Conservation (phyloP, 2,888 invertebrate species). For the Reticulitermes lucifugus region DNA sequence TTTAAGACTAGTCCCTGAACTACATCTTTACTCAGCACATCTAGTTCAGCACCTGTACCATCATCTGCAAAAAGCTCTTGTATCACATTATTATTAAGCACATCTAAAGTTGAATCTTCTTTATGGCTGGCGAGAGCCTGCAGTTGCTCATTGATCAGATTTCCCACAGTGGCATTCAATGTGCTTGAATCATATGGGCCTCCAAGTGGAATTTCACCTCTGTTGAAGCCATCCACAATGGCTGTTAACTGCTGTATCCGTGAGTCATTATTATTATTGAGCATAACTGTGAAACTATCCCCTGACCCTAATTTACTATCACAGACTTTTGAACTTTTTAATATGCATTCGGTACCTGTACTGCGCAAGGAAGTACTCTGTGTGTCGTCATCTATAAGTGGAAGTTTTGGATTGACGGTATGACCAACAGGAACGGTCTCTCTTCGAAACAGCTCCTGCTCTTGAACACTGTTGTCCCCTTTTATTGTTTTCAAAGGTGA, state of each 20-base stretch:
- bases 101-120: background rate
- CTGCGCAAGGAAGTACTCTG: background rate
- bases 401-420: background rate
- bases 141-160: background rate
- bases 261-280: background rate
- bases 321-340: background rate
- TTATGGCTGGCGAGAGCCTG: background rate
- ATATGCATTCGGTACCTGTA: background rate
- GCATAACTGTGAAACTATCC: slow-evolving; percentile 12
- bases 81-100: slow-evolving; percentile 26
- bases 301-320: background rate
- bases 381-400: background rate
- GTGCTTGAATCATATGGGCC: background rate
- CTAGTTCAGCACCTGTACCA: background rate
- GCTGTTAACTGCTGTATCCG: slow-evolving; percentile 24
- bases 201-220: background rate
- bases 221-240: slow-evolving; percentile 28
- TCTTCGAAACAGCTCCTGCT: background rate
- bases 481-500: background rate
- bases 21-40: background rate
- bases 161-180: background rate
- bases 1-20: background rate
- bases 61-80: slow-evolving; percentile 11
- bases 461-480: background rate
- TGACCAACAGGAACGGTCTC: background rate